Base-by-base conservation (phyloP, 2,797 vertebrate genomes). In the Thripadectes ignobilis region DNA sequence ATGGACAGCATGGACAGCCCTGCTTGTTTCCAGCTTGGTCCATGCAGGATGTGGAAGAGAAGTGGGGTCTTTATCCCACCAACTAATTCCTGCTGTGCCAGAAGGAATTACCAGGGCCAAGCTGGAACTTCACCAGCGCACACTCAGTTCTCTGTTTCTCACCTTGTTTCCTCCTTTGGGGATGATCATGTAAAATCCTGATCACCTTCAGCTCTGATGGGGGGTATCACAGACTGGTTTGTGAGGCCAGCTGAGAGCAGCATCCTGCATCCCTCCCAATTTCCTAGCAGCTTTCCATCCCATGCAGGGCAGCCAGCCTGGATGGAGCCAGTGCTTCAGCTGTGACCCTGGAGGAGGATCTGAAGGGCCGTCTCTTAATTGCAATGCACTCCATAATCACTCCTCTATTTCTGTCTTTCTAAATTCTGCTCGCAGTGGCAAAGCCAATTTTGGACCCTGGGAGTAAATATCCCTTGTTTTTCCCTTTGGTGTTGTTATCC, bases 381-480 rank as follows among this genome's bases (percentile, higher is more conserved):
- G 59, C 77, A n/a, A 5, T 3, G 6, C 29, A 2, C 45, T 63
- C 90, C 80, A 49, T 46, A 78, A 95, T 91, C 61, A 34, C 52
- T 30, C 73, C 41, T 80, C 81, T 91, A 41, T 93, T 96, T 89
- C 82, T 74, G 78, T 8, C 48, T 63, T 48, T 57, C 94, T 82
- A 85, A 77, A 83, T 71, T 51, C 75, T 67, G 63, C 84, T 54
- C 3, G 0, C 39, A 32, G 71, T 57, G 84, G 27, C 61, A 23
- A 51, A 67, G 78, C 55, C 87, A 46, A 27, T 69, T 93, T 91
- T 89, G 91, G 89, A 45, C 78, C 66, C 34, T 0, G 0, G 92
- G 63, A 93, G 78, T 92, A 94, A 96, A 93, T 38, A 73, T 21
- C 10, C 0, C 59, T 95, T 95, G 81, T 88, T 96, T 95, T 93